Base-by-base conservation (phyloP, 2,113 vertebrate species). In the Peromyscus leucopus region DNA sequence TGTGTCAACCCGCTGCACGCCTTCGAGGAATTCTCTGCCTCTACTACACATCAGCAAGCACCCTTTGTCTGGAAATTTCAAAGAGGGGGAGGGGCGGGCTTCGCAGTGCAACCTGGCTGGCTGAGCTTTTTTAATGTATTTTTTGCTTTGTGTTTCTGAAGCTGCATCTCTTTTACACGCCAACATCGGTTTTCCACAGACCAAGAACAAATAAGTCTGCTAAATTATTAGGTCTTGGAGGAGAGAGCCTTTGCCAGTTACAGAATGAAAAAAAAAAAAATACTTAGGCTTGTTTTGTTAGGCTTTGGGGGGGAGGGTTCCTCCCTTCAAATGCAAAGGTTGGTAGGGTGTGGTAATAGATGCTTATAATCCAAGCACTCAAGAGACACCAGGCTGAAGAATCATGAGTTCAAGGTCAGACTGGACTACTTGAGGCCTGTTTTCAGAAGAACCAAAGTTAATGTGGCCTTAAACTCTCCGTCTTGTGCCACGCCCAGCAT, bases 11-110 rank as follows among this genome's bases (percentile, higher is more conserved):
- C 95, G 65, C 55, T 72, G 55, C 63, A 6, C 12, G 97, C 98
- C 98, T 97, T 98, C 98, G 90, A 98, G 98, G 98, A 98, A 98
- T 98, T 98, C 94, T 96, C 95, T 46, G 95, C 82, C 59, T 89
- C 97, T 87, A 75, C 83, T 26, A 36, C 93, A 75, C 97, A 94
- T 65, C 75, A 90, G 90, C 89, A 84, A 89, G 65, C 1, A 4
- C 46, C 72, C 88, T 96, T 97, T 97, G 98, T 97, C 93, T 86
- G 96, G 95, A 55, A 96, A 74, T 97, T 90, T 90, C 48, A 33
- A 61, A 63, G 67, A 15, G 79, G 75, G 59, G 93, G 80, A 93
- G 86, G 95, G 96, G 88, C 71, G n/a, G 36, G 8, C 1, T 71
- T 78, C 76, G 8, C 48, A 51, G 69, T 93, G 42, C 31, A 72